Percentiles rank a stretch among this genome's conserved stretches.
Evolutionary conservation across 2,888 invertebrate species (phyloP).

Genomic region (Meliscaeva auricollis): DNA sequence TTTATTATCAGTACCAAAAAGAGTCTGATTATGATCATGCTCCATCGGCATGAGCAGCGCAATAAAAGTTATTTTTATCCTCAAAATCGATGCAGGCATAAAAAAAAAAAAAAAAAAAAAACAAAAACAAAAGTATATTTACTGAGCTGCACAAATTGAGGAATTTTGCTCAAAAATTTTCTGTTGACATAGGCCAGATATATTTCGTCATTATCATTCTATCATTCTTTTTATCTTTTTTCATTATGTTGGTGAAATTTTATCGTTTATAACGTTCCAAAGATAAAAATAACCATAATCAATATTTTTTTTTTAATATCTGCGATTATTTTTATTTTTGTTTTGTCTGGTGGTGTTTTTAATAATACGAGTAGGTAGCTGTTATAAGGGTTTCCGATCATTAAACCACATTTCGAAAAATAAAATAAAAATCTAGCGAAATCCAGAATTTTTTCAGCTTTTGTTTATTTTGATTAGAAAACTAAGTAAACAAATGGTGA

Average conservation of each 20-base stretch:
- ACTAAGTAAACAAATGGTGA: conserved; percentile 40
- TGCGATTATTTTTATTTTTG: background rate
- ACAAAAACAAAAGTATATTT: background rate
- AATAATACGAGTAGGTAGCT: background rate
- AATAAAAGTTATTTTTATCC: conserved; percentile 30
- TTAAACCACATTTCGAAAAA: conserved; percentile 9
- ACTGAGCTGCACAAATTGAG: background rate
- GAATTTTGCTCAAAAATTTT: conserved; percentile 2
- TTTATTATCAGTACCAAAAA: background rate
- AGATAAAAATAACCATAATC: conserved; percentile 41
- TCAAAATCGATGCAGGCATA: background rate
- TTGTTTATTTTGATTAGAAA: conserved; percentile 23
- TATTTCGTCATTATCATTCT: conserved; percentile 60
- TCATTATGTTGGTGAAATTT: background rate
- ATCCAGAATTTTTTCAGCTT: conserved; percentile 7
- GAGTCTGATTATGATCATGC: conserved; percentile 11
- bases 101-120: background rate
- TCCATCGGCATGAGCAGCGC: background rate
- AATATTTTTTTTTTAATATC: background rate
- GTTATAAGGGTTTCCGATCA: conserved; percentile 2
- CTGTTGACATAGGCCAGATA: conserved; percentile 67
- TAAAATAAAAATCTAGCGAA: background rate
- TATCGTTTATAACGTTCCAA: background rate
- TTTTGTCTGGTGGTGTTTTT: background rate
- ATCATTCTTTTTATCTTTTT: conserved; percentile 15